A percentile compares a stretch with the other conserved stretches of the same genome.
These are phyloP conservation scores for Phaethornis superciliosus DNA, from an alignment of 2,113 vertebrate genomes.

Conservation along the genomic window DNA sequence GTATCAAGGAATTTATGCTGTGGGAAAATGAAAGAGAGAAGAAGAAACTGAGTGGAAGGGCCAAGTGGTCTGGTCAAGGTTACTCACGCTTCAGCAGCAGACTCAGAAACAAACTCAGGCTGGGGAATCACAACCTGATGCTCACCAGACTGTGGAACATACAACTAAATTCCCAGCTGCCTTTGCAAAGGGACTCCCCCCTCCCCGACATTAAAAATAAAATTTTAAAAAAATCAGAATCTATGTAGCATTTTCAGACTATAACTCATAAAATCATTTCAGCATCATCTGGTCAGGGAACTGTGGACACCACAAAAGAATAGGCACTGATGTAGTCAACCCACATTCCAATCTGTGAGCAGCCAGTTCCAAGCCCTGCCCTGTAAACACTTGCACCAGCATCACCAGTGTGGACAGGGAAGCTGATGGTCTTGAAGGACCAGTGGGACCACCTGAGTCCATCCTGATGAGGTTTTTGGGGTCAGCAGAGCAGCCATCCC, in stretches of 20 bases:
- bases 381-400: fast-evolving
- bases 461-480: neutral
- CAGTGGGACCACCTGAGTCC: fast-evolving
- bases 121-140: neutral
- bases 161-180: neutral
- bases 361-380: neutral
- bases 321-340: neutral
- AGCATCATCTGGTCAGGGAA: neutral
- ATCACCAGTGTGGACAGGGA: fast-evolving
- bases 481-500: fast-evolving
- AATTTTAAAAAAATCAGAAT: neutral
- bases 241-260: neutral
- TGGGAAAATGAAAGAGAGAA: neutral
- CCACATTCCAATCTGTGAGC: neutral
- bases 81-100: neutral
- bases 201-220: neutral
- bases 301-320: neutral
- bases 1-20: neutral
- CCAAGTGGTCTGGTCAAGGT: conserved; percentile 19
- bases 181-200: neutral
- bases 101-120: conserved; percentile 14
- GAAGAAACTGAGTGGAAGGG: neutral
- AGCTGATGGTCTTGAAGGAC: neutral
- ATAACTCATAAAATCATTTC: neutral
- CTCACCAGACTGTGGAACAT: neutral